Base-by-base conservation (phyloP, 1,140 invertebrate species). In the Matsumurasca onukii region DNA sequence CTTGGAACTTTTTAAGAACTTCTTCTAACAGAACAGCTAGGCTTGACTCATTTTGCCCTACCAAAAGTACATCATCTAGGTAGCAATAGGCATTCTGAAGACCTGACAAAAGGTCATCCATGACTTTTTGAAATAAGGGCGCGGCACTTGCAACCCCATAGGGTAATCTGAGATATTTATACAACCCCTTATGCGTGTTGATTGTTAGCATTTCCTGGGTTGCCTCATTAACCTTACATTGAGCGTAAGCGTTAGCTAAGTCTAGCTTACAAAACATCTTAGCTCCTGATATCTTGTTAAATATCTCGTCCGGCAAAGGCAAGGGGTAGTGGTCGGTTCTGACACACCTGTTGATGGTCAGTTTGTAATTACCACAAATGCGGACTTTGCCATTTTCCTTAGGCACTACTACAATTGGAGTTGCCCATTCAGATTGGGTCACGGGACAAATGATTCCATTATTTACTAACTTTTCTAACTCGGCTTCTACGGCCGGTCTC, bases 111-210 rank as follows among this genome's bases (percentile, higher is more conserved):
- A 30, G 31, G 12, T 24, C 55, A 9, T 9, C 15, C 61, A 63
- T 34, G 20, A 34, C 27, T 22, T 15, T 29, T 62, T 59, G 49
- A 24, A 67, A 20, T n/a, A 61, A 68, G 15, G 51, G n/a, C n/a
- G n/a, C 5, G 3, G 49, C 49, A 20, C 5, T 12, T 5, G 49
- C n/a, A 51, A 51, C 24, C 24, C 49, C 39, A 20, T 20, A 51
- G 3, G 49, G 49, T n/a, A 51, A 22, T n/a, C 49, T 17, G 3
- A 20, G n/a, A n/a, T 45, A 45, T 17, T 17, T 45, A 45, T 12
- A 45, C 17, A 45, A 45, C 34, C 34, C 34, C 17, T 45, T 45
- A 45, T 9, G 34, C 17, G 34, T 45, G 17, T 45, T 45, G 34
- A 45, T 45, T 12, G 34, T 45, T 45, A 45, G 17, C 9, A 45